These are phyloP conservation scores for Dasyprocta punctata DNA, from an alignment of 2,113 vertebrate genomes.

Conservation along the genomic window DNA sequence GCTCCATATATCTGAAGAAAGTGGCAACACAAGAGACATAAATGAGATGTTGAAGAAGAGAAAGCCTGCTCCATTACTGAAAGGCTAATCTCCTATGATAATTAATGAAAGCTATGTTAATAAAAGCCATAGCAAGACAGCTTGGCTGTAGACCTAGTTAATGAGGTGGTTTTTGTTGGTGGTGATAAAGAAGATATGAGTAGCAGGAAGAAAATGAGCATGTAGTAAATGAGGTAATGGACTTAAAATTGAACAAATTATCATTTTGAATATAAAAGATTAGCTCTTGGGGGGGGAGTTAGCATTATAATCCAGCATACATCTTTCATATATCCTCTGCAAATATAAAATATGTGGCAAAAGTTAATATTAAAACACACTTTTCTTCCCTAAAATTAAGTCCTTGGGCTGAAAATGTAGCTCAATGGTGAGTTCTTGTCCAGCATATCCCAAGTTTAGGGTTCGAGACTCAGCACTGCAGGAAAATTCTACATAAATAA, in stretches of 20 bases:
- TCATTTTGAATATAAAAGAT: constrained; percentile 41
- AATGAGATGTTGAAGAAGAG: neutral
- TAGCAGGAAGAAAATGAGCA: neutral
- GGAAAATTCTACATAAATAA: neutral
- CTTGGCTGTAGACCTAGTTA: neutral
- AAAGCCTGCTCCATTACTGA: neutral
- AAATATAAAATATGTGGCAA: constrained; percentile 30
- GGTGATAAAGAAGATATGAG: neutral
- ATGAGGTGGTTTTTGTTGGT: neutral
- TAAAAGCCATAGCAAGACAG: neutral
- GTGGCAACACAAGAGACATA: neutral
- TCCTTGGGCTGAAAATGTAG: neutral
- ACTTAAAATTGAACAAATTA: neutral
- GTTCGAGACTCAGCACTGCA: neutral
- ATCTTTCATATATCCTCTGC: neutral
- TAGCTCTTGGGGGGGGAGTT: neutral
- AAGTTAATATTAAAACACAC: neutral
- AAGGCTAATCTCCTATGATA: neutral
- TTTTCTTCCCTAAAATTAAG: constrained; percentile 1
- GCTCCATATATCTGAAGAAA: neutral
- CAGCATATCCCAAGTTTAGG: neutral
- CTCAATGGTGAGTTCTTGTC: neutral
- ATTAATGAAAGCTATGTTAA: neutral
- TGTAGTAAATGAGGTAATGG: neutral
- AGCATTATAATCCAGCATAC: constrained; percentile 39